Base-by-base conservation (phyloP, 2,797 vertebrate species). In the Pempheris klunzingeri region DNA sequence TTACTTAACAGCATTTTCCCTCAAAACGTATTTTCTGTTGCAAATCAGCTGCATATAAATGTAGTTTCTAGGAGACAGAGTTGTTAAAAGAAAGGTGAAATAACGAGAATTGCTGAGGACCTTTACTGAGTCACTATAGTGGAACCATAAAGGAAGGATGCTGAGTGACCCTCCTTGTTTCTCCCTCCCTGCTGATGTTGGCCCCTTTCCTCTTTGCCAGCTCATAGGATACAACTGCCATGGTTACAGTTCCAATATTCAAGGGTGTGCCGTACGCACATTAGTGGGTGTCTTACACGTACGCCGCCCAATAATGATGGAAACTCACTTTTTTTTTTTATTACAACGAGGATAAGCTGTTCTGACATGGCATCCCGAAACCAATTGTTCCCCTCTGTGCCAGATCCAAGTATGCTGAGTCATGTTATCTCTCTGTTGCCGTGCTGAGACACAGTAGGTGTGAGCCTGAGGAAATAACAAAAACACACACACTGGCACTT, bases 251-350 rank as follows among this genome's bases (percentile, higher is more conserved):
- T 60, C 50, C 54, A 75, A 46, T 75, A 86, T 81, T 59, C 41
- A 74, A 82, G 91, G 86, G 87, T 82, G 89, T 85, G 88, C 30
- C 68, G 15, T 38, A 24, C 60, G 82, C 65, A 84, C 78, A 81
- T 71, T 34, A 70, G 65, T 53, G 64, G 50, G 65, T 79, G 80
- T 85, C 71, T 66, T 64, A 12, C 41, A 78, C n/a, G 26, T 34
- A 62, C 77, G 71, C 64, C 88, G 74, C 77, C 77, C 62, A 78
- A 47, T 49, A 36, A 50, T 61, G 28, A 55, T 41, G 41, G 53
- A 80, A 82, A 88, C 30, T 70, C 20, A 50, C 18, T 34, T 77
- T 34, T 61, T 52, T 47, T 58, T 46, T 34, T 61, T 52, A 50
- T 58, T 46, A 32, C 60, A 78, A 76, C 82, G 2, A 70, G 65